Conservation (phyloP, 1,140 invertebrate genomes). For the Lanistes nyassanus region DNA sequence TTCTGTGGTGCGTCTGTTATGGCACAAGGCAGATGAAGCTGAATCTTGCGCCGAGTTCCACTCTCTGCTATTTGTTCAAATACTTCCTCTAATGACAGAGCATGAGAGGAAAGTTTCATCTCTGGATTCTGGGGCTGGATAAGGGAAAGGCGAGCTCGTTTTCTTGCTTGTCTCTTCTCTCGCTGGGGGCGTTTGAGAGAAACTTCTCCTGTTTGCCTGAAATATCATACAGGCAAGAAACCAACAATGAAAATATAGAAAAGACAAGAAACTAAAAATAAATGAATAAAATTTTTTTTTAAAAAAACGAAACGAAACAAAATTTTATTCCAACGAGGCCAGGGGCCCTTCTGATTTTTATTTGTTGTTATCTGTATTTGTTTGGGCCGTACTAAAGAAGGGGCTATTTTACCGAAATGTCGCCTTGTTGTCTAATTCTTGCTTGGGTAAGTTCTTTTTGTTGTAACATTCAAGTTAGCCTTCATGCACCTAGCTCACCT, state of each 20-base stretch:
- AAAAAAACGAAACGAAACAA: too few species aligned
- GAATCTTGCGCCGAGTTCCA: constrained; percentile 10
- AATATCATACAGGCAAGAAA: neutral
- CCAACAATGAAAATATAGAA: neutral
- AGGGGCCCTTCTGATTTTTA: too few species aligned
- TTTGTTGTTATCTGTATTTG: too few species aligned
- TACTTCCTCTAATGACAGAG: constrained; percentile 26
- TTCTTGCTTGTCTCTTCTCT: constrained; percentile 10
- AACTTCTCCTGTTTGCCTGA: constrained; percentile 5
- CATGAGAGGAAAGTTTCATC: neutral
- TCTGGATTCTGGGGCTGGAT: neutral
- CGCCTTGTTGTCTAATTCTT: too few species aligned
- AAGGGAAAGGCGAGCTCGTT: constrained; percentile 12
- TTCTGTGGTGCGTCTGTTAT: neutral
- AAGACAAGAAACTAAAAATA: too few species aligned
- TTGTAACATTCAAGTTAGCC: too few species aligned
- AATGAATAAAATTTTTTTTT: too few species aligned
- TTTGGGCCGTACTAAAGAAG: too few species aligned
- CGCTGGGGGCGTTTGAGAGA: neutral
- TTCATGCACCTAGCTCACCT: too few species aligned
- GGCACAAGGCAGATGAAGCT: constrained; percentile 5
- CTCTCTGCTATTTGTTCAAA: constrained; percentile 30
- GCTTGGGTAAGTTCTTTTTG: too few species aligned
- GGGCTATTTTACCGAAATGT: too few species aligned
- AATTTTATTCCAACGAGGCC: too few species aligned